These are phyloP conservation scores for Saturnia japonica DNA, from an alignment of 2,888 invertebrate species.

Conservation along the genomic window DNA sequence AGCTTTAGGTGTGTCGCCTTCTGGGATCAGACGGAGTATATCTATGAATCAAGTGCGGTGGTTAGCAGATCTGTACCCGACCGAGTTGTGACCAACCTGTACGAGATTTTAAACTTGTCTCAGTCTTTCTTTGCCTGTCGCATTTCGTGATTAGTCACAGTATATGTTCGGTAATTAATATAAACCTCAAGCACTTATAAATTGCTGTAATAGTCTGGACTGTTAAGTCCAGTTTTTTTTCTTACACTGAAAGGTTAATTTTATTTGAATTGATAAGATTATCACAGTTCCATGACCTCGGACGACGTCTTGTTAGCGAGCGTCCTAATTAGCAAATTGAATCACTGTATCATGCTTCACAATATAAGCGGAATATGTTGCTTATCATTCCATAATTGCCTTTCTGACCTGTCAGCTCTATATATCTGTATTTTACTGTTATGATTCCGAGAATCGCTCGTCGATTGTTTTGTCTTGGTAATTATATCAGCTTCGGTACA, in stretches of 20 bases:
- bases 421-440: constrained; percentile 50
- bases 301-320: constrained; percentile 47
- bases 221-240: background rate
- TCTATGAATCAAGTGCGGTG: too few species aligned
- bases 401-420: constrained; percentile 64
- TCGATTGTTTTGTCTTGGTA: constrained; percentile 56
- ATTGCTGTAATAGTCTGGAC: background rate
- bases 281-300: constrained; percentile 41
- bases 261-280: constrained; percentile 38
- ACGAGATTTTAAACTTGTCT: too few species aligned
- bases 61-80: too few species aligned
- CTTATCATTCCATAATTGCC: constrained; percentile 63
- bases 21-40: too few species aligned
- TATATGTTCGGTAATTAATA: background rate
- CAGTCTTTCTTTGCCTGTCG: too few species aligned
- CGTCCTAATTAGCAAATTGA: constrained; percentile 61
- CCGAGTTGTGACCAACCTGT: too few species aligned
- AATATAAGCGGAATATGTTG: constrained; percentile 42
- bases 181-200: background rate
- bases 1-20: too few species aligned
- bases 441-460: constrained; percentile 58
- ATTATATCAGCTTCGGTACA: constrained; percentile 34
- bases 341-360: constrained; percentile 45
- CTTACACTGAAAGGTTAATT: constrained; percentile 10
- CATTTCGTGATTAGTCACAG: too few species aligned